Base-by-base conservation (phyloP, 2,113 vertebrate species). In the Psilopsiagon aurifrons region DNA sequence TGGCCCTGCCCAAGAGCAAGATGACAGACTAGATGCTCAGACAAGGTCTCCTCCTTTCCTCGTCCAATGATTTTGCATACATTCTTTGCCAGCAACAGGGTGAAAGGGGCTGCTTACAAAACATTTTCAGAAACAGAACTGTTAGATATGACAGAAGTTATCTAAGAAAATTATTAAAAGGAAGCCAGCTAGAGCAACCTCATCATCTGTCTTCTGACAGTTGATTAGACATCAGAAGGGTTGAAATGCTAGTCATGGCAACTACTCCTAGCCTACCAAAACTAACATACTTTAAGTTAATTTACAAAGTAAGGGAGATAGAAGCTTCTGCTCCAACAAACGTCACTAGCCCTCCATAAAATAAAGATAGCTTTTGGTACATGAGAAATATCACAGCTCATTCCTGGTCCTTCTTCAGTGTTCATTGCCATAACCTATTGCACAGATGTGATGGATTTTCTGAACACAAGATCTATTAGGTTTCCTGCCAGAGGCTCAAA, bases 401-500 rank as follows among this genome's bases (percentile, higher is more conserved):
- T 47, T 90, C 66, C 77, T 35, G 17, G 44, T 83, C 77, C 80
- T 37, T 23, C 47, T 59, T 91, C 67, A 49, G 55, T 3, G 24
- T 67, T 81, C 13, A 5, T 13, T 75, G 76, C 90, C 41, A 71
- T 76, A 88, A 88, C 64, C 83, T 67, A 78, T 47, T 33, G 74
- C 83, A 93, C 88, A 94, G 92, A 92, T 89, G 88, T 2, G 11
- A 83, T 59, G 49, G 86, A 86, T 91, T 96, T 94, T 95, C 84
- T 92, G 52, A 96, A 94, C 83, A 86, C 74, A 62, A 82, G 87
- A 66, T 85, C 62, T 76, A 69, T 92, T 93, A 79, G 39, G 69
- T 69, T 89, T 93, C 83, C 88, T 96, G 90, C 76, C 91, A 87
- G 88, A 87, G 74, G 78, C 86, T 92, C 80, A 84, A 43, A 89